These are phyloP conservation scores for Galeopterus variegatus DNA, from an alignment of 2,113 vertebrate genomes.

Conservation along the genomic window DNA sequence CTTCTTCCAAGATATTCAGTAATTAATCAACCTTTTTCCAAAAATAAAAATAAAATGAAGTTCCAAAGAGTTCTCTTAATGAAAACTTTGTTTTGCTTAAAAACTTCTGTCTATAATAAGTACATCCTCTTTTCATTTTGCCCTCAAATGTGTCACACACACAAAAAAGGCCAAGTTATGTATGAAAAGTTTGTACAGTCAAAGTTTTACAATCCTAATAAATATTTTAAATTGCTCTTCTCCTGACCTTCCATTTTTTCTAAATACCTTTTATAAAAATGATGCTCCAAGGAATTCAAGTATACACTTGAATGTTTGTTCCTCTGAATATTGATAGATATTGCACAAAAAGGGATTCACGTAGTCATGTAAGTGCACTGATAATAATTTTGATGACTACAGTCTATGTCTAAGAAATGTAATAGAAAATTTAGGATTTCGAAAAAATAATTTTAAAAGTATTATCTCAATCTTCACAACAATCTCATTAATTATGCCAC, in stretches of 20 bases:
- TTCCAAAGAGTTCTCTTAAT: not conserved
- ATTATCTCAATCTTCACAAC: not conserved
- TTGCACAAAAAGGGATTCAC: not conserved
- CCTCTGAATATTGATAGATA: not conserved
- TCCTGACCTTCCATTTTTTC: not conserved
- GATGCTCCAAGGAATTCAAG: not conserved
- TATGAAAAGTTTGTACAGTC: not conserved
- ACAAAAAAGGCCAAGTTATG: not conserved
- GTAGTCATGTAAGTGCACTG: not conserved
- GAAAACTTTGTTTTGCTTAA: not conserved
- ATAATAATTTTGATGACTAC: not conserved
- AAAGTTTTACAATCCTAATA: not conserved
- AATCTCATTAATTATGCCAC: not conserved
- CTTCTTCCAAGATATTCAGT: not conserved
- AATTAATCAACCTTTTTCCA: not conserved
- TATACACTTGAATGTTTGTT: not conserved
- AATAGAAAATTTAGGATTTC: not conserved
- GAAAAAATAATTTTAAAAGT: not conserved
- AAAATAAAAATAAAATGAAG: not conserved
- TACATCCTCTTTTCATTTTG: constrained; percentile 30
- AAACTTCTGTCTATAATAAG: constrained; percentile 14
- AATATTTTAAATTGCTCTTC: constrained; percentile 1
- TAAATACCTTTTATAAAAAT: constrained; percentile 38
- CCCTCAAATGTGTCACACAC: not conserved
- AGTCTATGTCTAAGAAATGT: not conserved